phyloP scores from a whole-genome alignment of 2,888 invertebrate genomes.

The Erynnis tages region DNA sequence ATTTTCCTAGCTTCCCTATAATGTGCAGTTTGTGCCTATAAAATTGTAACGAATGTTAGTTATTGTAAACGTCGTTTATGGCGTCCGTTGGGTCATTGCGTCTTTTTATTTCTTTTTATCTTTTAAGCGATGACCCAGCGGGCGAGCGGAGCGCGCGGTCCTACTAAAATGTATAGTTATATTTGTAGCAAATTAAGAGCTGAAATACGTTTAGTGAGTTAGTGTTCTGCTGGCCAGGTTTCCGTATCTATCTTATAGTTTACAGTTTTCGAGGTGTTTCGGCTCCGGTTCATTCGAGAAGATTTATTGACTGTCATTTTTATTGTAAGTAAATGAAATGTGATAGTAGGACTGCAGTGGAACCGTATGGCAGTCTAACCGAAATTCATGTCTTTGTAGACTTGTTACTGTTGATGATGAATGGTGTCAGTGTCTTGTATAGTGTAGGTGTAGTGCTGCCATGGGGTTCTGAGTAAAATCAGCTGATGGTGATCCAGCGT shows the following conservation, averaged over 20 bases:
- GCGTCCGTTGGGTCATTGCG: slow-evolving; percentile 56
- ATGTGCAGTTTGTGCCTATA: slow-evolving; percentile 68
- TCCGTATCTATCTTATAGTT: slow-evolving; percentile 31
- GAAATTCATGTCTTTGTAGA: slow-evolving; percentile 30
- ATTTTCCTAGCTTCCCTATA: slow-evolving; percentile 70
- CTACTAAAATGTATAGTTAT: slow-evolving; percentile 45
- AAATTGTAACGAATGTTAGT: slow-evolving; percentile 60
- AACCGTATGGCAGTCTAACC: slow-evolving; percentile 47
- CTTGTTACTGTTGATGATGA: slow-evolving; percentile 33
- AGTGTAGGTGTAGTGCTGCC: slow-evolving; percentile 41
- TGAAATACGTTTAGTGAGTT: slow-evolving; percentile 34
- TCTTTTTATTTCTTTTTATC: slow-evolving; percentile 51
- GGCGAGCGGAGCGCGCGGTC: slow-evolving; percentile 61
- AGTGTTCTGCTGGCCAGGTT: slow-evolving; percentile 51
- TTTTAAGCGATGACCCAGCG: slow-evolving; percentile 52
- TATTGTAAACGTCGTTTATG: slow-evolving; percentile 56
- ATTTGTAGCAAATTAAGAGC: slow-evolving; percentile 27
- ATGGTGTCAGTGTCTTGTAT: no score
- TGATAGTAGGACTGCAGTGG: slow-evolving; percentile 69
- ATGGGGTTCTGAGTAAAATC: slow-evolving; percentile 41
- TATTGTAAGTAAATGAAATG: slow-evolving; percentile 63
- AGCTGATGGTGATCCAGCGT: slow-evolving; percentile 45
- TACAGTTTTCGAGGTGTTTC: slow-evolving; percentile 35
- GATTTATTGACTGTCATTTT: slow-evolving; percentile 68
- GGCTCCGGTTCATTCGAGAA: slow-evolving; percentile 50